A percentile compares a stretch with the other conserved stretches of the same genome.
Evolutionary conservation across 2,888 invertebrate species (phyloP).

Genomic region (Adelphocoris suturalis): DNA sequence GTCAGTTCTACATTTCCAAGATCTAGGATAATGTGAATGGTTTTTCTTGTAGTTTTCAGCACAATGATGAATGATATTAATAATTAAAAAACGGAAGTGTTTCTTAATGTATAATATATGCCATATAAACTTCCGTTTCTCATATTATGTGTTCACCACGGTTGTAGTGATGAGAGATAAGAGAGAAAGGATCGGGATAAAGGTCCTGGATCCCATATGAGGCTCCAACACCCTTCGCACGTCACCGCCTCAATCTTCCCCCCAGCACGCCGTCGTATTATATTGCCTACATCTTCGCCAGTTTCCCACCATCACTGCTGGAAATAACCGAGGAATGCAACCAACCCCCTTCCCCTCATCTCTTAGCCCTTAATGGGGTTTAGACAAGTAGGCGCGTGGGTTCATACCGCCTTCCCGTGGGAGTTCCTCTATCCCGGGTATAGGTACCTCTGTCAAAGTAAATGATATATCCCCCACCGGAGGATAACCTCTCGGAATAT

Average conservation of each 20-base stretch:
- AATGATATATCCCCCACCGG: constrained; percentile 57
- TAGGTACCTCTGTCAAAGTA: constrained; percentile 64
- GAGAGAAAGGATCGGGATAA: neutral
- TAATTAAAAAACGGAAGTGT: no score
- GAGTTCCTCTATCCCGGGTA: neutral
- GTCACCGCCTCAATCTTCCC: constrained; percentile 14
- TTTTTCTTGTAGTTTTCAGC: no score
- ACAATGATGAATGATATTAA: no score
- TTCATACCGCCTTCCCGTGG: neutral
- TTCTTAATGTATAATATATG: no score
- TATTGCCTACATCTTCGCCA: constrained; percentile 7
- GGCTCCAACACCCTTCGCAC: constrained; percentile 20
- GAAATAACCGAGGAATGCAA: constrained; percentile 21
- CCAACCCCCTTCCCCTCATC: neutral
- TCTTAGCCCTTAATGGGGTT: constrained; percentile 1
- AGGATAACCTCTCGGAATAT: constrained; percentile 52
- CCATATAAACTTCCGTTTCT: no score
- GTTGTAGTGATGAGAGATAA: no score
- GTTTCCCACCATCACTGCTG: neutral
- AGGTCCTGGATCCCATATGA: constrained; percentile 17
- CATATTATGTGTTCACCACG: no score
- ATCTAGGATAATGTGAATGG: no score
- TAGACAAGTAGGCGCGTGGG: constrained; percentile 21
- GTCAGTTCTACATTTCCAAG: no score
- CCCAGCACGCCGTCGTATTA: neutral